Evolutionary conservation across 2,888 invertebrate genomes (phyloP), one percentile per base, ranked within the genome.

Genomic region (Belgica antarctica): DNA sequence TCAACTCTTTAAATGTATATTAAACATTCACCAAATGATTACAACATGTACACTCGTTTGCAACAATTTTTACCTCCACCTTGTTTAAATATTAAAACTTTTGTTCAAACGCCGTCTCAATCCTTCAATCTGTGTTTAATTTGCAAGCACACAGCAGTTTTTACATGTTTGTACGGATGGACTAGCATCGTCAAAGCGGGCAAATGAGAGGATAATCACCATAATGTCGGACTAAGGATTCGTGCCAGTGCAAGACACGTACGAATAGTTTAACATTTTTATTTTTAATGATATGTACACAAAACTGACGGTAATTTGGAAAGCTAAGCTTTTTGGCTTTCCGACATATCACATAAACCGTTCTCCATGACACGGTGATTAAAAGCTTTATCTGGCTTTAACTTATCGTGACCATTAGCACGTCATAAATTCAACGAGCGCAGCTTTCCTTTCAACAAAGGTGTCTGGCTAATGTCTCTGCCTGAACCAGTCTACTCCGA

Each of bases 381-480:
- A 15, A 41, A 41, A 15, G 41, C 41, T 41, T 41, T 41, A 41
- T 41, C 41, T 41, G 41, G 41, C 12, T 41, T 41, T 41, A 41
- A 41, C 15, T 41, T 41, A 41, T 41, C 41, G n/a, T 41, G 4
- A n/a, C 41, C 10, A 15, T 41, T 41, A 41, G 15, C 41, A 41
- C 41, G n/a, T 41, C 41, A 41, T 41, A 41, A 41, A 41, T 41
- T 41, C 41, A 12, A n/a, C n/a, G n/a, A n/a, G 17, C 22, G 52
- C 15, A 5, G 7, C 46, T 46, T 46, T 46, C 10, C 46, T n/a
- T 46, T 7, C 15, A 8, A 46, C 15, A 15, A 46, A 15, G 15
- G 41, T 15, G 41, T 5, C 4, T 41, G 4, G 41, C 3, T 12
- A 41, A 2, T 41, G 41, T 41, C 41, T 41, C 41, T 5, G 41